A percentile compares a stretch with the other conserved stretches of the same genome.
Evolutionary conservation across 2,113 vertebrate species (phyloP).

Genomic region (Excalfactoria chinensis): DNA sequence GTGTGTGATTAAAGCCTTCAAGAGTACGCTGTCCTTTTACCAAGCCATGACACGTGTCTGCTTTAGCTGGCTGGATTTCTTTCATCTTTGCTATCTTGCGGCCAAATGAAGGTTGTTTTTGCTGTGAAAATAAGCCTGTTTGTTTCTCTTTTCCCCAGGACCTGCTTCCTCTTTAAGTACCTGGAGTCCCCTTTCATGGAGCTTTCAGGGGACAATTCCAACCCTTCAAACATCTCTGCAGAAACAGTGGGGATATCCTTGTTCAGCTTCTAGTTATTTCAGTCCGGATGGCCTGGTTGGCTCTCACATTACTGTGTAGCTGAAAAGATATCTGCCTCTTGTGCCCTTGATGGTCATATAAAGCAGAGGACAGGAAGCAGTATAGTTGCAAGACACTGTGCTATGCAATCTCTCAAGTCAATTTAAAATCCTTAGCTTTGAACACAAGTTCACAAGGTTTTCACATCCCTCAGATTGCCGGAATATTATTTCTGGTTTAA

Average conservation of each 20-base stretch:
- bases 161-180: accelerated
- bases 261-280: not conserved
- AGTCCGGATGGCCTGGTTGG: not conserved
- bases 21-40: not conserved
- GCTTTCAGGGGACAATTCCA: not conserved
- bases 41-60: not conserved
- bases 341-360: not conserved
- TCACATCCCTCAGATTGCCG: not conserved
- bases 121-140: accelerated
- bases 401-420: not conserved
- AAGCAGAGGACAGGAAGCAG: not conserved
- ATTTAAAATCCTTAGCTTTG: not conserved
- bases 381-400: not conserved
- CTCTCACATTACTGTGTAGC: not conserved
- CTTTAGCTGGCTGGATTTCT: not conserved
- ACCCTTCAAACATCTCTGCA: not conserved
- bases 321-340: not conserved
- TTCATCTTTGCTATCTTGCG: not conserved
- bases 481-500: not conserved
- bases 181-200: not conserved
- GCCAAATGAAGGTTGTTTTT: not conserved
- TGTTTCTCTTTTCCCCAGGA: not conserved
- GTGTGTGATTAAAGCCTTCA: not conserved
- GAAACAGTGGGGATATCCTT: not conserved
- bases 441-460: not conserved